phyloP scores from a whole-genome alignment of 2,113 vertebrate species.

The Tetrao urogallus region DNA sequence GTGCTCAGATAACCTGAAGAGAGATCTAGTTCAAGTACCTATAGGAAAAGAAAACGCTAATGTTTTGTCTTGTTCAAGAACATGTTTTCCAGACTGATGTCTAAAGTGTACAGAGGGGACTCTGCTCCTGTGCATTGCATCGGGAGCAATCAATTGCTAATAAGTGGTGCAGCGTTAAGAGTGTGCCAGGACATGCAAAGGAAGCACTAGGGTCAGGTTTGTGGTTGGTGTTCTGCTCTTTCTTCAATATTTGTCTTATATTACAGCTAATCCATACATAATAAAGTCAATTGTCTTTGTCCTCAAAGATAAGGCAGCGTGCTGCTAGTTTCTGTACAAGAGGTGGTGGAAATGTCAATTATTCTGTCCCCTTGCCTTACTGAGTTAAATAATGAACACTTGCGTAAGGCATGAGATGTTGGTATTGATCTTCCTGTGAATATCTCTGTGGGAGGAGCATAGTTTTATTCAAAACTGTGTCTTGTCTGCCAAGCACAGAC shows the following conservation, averaged over 20 bases:
- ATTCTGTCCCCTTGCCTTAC: neutral
- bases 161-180: neutral
- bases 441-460: neutral
- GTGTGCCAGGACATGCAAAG: neutral
- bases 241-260: neutral
- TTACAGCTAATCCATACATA: neutral
- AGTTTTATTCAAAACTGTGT: neutral
- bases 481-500: neutral
- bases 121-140: neutral
- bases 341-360: neutral
- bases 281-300: neutral
- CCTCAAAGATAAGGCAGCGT: neutral
- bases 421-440: neutral
- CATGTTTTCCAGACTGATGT: neutral
- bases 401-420: neutral
- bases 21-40: neutral
- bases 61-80: neutral
- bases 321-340: neutral
- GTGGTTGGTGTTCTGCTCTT: neutral
- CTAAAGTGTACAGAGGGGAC: neutral
- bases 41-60: neutral
- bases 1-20: neutral
- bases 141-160: neutral
- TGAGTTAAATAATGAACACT: neutral
- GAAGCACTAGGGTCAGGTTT: neutral